Evolutionary conservation across 1,140 invertebrate species (phyloP), one percentile per base, ranked within the genome.

Genomic region (Drosophila yakuba): DNA sequence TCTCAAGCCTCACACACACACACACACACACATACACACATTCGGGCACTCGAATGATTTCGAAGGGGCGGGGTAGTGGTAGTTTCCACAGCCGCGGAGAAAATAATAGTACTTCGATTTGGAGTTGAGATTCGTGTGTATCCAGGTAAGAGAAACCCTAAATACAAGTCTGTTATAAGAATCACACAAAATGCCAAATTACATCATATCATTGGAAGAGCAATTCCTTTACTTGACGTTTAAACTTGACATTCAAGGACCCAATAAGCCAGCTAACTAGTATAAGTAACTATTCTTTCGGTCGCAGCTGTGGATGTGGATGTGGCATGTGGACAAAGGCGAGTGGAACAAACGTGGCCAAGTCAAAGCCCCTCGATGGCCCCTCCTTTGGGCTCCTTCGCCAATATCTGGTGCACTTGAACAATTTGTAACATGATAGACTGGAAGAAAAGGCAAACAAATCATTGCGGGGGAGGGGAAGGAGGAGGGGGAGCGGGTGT

Each of bases 381-480:
- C 61, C 14, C 62, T 8, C 35, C 44, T 32, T 41, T 48, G 20
- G 36, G 25, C 36, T 28, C 28, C 5, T 36, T 54, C 57, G 52
- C 77, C 82, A 86, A 88, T 86, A 86, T 88, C 83, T 66, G 77
- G 74, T 62, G 83, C 69, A 86, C 82, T 86, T 88, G 82, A 86
- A 77, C 82, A 88, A 86, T 86, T 86, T 86, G 82, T 85, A 85
- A 85, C 82, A 72, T 85, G 82, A 85, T 85, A 85, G 78, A 86
- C 74, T 36, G 48, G 47, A n/a, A 58, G 79, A 71, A 81, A 74
- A 57, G 83, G 83, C 74, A 78, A 78, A 78, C 63, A 72, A 75
- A 56, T 82, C 78, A 78, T 78, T 78, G 60, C 3, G 14, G 25
- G 38, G 17, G 47, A 60, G 51, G 32, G 32, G 25, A 3, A n/a